Conservation (phyloP, 2,113 vertebrate genomes). For the Aptenodytes forsteri region DNA sequence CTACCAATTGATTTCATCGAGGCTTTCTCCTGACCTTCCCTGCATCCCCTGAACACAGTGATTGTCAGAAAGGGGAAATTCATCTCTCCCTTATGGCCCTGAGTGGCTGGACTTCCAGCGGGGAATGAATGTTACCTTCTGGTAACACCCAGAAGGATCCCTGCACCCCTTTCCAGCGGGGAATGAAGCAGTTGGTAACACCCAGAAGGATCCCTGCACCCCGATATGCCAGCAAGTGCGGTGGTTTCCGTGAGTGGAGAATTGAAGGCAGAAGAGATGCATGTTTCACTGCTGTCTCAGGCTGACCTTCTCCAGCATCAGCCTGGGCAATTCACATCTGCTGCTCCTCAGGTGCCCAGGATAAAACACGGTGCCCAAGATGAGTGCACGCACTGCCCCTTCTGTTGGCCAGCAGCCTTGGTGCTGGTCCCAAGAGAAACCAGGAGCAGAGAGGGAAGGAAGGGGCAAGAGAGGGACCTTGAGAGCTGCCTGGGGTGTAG, state of each 20-base stretch:
- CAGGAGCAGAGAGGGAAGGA: neutral
- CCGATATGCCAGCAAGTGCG: accelerated
- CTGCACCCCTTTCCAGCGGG: neutral
- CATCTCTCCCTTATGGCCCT: neutral
- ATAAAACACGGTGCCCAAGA: accelerated
- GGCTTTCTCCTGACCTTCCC: neutral
- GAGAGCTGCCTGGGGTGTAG: neutral
- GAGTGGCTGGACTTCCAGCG: neutral
- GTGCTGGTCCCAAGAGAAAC: neutral
- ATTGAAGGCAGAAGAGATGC: neutral
- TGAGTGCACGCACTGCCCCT: accelerated
- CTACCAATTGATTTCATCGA: neutral
- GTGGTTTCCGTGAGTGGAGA: neutral
- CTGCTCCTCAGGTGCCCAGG: neutral
- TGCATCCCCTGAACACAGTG: neutral
- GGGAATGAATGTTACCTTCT: neutral
- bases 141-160: neutral
- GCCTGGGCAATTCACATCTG: neutral
- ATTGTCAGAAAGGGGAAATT: neutral
- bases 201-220: neutral
- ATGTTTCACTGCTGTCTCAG: neutral
- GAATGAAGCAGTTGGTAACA: neutral
- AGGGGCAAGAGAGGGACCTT: neutral
- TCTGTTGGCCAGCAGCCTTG: neutral
- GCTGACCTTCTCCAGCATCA: neutral